phyloP scores from a whole-genome alignment of 2,797 vertebrate genomes.

The Tadarida brasiliensis region DNA sequence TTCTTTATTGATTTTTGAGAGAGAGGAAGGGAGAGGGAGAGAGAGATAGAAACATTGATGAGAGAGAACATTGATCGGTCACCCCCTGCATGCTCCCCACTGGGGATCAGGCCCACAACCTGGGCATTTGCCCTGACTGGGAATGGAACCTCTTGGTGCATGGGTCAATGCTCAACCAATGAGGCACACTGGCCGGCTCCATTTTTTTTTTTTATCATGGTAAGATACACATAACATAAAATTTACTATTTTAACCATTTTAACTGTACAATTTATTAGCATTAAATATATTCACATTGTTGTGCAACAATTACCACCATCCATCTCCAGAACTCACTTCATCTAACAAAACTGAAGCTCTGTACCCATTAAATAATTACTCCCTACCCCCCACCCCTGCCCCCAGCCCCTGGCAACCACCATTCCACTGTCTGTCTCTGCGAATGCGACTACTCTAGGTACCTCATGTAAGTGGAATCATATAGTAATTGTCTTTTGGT shows the following conservation, averaged over 20 bases:
- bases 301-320: background rate
- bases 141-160: no score
- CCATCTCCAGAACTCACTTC: background rate
- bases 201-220: background rate
- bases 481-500: background rate
- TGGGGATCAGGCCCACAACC: no score
- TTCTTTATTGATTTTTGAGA: no score
- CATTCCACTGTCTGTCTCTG: background rate
- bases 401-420: background rate
- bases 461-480: background rate
- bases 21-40: no score
- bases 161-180: no score
- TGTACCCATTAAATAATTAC: background rate
- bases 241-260: background rate
- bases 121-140: no score
- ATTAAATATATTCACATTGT: background rate
- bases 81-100: no score
- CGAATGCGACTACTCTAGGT: background rate
- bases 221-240: background rate
- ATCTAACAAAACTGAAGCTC: background rate
- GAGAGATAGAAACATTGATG: no score
- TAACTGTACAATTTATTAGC: background rate
- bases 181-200: background rate
- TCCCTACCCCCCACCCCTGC: background rate
- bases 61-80: no score